Evolutionary conservation across 2,888 invertebrate species (phyloP).

Genomic region (Dynastes tityus): DNA sequence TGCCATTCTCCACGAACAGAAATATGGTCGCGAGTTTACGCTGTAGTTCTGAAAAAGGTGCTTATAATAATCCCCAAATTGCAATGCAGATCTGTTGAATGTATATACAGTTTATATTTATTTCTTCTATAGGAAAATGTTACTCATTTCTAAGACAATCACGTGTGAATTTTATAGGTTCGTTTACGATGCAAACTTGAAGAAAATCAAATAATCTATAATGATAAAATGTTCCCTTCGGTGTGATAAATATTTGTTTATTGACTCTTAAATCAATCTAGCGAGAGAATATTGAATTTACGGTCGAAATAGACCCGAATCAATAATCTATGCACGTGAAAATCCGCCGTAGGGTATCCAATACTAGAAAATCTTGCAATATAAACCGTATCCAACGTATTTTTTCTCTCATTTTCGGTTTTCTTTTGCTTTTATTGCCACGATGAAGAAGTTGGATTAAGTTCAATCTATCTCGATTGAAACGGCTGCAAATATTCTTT

Average conservation of each 20-base stretch:
- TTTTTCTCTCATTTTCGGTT: slow-evolving; percentile 20
- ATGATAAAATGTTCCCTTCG: neutral
- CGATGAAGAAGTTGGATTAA: slow-evolving; percentile 2
- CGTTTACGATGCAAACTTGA: neutral
- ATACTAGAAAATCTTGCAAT: slow-evolving; percentile 1
- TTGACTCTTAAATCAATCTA: slow-evolving; percentile 5
- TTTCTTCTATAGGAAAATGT: no score
- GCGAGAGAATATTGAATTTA: slow-evolving; percentile 7
- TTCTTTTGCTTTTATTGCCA: slow-evolving; percentile 16
- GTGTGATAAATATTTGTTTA: slow-evolving; percentile 2
- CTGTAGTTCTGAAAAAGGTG: no score
- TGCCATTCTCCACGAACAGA: no score
- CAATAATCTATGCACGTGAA: slow-evolving; percentile 23
- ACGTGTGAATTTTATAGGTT: neutral
- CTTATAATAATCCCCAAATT: no score
- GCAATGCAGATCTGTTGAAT: no score
- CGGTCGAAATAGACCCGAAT: neutral
- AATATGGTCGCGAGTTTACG: no score
- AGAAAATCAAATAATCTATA: neutral
- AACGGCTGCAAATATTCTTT: neutral
- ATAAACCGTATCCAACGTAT: slow-evolving; percentile 8
- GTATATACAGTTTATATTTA: no score
- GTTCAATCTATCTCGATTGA: slow-evolving; percentile 26
- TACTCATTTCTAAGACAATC: neutral
- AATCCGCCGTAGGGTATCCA: neutral